phyloP scores from a whole-genome alignment of 2,113 vertebrate species.

The Empidonax alnorum region DNA sequence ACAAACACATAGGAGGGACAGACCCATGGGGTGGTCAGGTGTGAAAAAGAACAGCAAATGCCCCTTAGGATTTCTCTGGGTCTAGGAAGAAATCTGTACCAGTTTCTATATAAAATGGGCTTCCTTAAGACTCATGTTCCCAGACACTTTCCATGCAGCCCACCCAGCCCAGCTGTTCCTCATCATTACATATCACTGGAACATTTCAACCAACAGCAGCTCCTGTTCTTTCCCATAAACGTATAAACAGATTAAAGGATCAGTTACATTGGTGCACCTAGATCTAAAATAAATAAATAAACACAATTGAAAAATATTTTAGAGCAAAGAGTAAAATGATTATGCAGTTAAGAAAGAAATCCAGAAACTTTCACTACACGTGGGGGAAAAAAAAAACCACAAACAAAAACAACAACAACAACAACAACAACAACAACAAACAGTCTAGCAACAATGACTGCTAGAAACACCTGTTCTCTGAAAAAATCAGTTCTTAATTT shows the following conservation, averaged over 20 bases:
- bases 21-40: too few species aligned
- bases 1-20: not conserved
- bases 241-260: not conserved
- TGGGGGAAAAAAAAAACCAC: not conserved
- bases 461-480: not conserved
- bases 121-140: not conserved
- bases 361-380: not conserved
- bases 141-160: not conserved
- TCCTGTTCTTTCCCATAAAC: not conserved
- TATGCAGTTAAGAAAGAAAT: not conserved
- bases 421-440: too few species aligned
- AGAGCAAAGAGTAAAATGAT: not conserved
- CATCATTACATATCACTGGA: not conserved
- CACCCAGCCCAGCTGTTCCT: not conserved
- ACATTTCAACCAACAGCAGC: not conserved
- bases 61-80: not conserved
- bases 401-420: too few species aligned
- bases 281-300: not conserved
- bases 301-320: not conserved
- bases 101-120: not conserved
- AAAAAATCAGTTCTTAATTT: not conserved
- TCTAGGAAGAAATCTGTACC: not conserved
- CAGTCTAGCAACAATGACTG: not conserved
- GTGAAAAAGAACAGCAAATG: not conserved
- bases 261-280: not conserved